These are phyloP conservation scores for Pangasius larnaudii DNA, from an alignment of 2,797 vertebrate species.

Conservation along the genomic window DNA sequence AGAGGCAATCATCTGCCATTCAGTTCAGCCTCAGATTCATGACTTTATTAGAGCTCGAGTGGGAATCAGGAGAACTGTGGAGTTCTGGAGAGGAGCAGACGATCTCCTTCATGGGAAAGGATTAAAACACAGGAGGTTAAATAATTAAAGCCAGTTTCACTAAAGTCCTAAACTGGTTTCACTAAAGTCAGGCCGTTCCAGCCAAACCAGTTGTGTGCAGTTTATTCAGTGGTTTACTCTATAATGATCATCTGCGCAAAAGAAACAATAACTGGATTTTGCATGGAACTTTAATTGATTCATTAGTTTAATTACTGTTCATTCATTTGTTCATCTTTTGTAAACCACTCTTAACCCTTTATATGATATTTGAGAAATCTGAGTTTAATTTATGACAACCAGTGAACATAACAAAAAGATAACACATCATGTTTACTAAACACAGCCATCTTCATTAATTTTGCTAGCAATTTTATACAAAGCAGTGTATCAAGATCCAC, in stretches of 20 bases:
- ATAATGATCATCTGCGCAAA: neutral
- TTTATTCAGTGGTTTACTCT: neutral
- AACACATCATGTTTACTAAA: neutral
- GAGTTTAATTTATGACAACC: neutral
- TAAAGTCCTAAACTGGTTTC: neutral
- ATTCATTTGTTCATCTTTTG: neutral
- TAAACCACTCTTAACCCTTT: neutral
- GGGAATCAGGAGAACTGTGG: conserved; percentile 9
- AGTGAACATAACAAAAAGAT: neutral
- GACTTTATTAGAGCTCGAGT: neutral
- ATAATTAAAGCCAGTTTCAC: neutral
- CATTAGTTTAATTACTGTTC: neutral
- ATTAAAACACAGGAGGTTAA: neutral
- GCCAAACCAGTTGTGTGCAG: neutral
- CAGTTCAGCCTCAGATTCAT: conserved; percentile 20
- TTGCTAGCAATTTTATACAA: neutral
- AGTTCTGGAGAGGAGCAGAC: neutral
- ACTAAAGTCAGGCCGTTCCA: neutral
- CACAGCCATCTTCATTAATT: neutral
- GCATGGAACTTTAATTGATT: neutral
- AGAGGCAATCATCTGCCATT: conserved; percentile 23
- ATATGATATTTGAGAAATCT: neutral
- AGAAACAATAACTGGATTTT: neutral
- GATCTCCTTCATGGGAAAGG: conserved; percentile 10
- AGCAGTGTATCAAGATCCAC: neutral